Conservation (phyloP, 1,140 invertebrate genomes). For the Vollenhovia emeryi region DNA sequence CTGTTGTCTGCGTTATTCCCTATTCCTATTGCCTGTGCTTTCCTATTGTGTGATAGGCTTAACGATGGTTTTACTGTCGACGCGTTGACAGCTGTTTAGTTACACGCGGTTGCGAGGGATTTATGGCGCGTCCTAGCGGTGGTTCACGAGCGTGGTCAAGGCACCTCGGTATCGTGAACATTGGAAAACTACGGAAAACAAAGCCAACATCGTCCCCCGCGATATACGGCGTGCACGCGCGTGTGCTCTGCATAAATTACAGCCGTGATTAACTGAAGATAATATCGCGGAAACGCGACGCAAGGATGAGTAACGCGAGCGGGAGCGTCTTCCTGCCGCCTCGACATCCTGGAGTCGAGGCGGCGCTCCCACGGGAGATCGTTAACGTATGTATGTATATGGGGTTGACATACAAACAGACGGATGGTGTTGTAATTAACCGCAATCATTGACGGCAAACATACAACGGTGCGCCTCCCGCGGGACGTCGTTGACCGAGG, state of each 20-base stretch:
- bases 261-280: slow-evolving; percentile 26
- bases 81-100: neutral
- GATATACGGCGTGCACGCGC: neutral
- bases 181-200: slow-evolving; percentile 15
- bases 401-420: slow-evolving; percentile 75
- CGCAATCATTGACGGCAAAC: slow-evolving; percentile 77
- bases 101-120: neutral
- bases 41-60: too few species aligned
- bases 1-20: too few species aligned
- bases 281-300: slow-evolving; percentile 28
- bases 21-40: too few species aligned
- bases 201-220: slow-evolving; percentile 33
- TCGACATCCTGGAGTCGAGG: slow-evolving; percentile 10
- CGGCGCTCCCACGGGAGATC: slow-evolving; percentile 69
- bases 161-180: too few species aligned
- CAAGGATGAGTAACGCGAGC: slow-evolving; percentile 43
- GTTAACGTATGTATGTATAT: slow-evolving; percentile 65
- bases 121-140: neutral
- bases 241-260: neutral
- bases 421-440: slow-evolving; percentile 76
- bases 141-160: neutral
- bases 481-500: slow-evolving; percentile 70
- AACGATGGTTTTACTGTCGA: neutral
- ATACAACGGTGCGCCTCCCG: slow-evolving; percentile 62
- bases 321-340: slow-evolving; percentile 53